phyloP scores from a whole-genome alignment of 2,797 vertebrate genomes.

The Schizothorax lantsangensis region DNA sequence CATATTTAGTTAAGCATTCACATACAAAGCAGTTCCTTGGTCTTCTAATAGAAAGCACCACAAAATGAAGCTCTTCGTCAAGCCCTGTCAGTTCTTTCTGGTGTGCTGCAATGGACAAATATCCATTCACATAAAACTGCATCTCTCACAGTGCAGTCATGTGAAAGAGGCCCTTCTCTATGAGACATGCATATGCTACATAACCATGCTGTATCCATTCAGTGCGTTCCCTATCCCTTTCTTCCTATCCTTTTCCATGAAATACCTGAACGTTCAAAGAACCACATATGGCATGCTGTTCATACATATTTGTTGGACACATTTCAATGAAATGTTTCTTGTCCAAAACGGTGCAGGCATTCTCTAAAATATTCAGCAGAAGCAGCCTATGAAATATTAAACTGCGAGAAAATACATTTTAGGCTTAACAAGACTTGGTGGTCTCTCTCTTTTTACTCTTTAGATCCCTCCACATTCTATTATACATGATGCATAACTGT shows the following conservation, averaged over 20 bases:
- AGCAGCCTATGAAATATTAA: conserved; percentile 79
- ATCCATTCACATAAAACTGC: conserved; percentile 24
- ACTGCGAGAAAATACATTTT: conserved; percentile 75
- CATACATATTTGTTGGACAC: background rate
- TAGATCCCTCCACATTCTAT: background rate
- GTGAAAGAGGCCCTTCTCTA: conserved; percentile 41
- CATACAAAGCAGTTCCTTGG: background rate
- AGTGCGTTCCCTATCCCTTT: background rate
- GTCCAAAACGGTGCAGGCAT: conserved; percentile 70
- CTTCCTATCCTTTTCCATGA: conserved; percentile 20
- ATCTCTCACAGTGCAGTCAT: conserved; percentile 45
- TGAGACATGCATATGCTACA: conserved; percentile 25
- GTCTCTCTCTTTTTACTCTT: conserved; percentile 53
- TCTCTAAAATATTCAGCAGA: conserved; percentile 81
- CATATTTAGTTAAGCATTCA: background rate
- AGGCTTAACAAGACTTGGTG: conserved; percentile 62
- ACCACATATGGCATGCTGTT: conserved; percentile 7
- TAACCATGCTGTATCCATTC: conserved; percentile 18
- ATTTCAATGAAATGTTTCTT: conserved; percentile 63
- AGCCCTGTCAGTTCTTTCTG: conserved; percentile 23
- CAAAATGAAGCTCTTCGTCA: conserved; percentile 11
- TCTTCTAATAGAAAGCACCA: conserved; percentile 11
- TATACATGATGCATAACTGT: conserved; percentile 1
- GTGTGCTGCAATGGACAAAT: conserved; percentile 14
- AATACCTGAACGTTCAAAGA: background rate